phyloP scores from a whole-genome alignment of 2,113 vertebrate species.

The Amazona guildingii region DNA sequence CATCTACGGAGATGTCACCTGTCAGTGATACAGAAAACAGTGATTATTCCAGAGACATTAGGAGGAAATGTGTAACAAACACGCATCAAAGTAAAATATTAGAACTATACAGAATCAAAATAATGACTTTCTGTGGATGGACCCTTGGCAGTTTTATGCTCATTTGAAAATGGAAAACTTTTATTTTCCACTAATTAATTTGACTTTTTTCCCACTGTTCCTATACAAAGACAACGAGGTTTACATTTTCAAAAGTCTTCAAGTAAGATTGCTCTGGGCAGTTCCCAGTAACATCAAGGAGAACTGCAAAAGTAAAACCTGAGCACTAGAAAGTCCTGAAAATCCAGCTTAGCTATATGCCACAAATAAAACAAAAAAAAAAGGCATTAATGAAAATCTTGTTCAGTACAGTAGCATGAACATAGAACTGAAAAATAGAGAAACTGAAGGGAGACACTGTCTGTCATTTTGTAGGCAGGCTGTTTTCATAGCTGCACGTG shows the following conservation, averaged over 20 bases:
- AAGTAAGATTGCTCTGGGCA: background rate
- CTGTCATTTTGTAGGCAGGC: conserved; percentile 38
- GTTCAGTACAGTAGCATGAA: conserved; percentile 14
- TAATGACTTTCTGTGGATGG: background rate
- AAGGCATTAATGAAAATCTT: background rate
- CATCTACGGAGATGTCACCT: background rate
- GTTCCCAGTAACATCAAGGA: background rate
- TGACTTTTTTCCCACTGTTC: background rate
- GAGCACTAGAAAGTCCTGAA: conserved; percentile 4
- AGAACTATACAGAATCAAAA: background rate
- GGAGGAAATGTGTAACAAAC: background rate
- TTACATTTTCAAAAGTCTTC: conserved; percentile 15
- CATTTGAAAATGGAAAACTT: background rate
- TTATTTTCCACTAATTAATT: background rate
- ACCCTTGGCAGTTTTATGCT: background rate
- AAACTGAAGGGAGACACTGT: conserved; percentile 12
- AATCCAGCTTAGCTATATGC: background rate
- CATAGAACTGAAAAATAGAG: background rate
- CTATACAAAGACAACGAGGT: background rate
- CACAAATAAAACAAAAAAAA: conserved; percentile 19
- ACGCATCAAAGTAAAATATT: background rate
- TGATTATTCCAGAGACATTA: background rate
- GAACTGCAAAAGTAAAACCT: background rate
- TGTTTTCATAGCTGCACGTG: conserved; percentile 58
- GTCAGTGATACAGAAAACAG: background rate